A percentile compares a stretch with the other conserved stretches of the same genome.
phyloP scores from a whole-genome alignment of 2,113 vertebrate species.

The Carollia perspicillata region DNA sequence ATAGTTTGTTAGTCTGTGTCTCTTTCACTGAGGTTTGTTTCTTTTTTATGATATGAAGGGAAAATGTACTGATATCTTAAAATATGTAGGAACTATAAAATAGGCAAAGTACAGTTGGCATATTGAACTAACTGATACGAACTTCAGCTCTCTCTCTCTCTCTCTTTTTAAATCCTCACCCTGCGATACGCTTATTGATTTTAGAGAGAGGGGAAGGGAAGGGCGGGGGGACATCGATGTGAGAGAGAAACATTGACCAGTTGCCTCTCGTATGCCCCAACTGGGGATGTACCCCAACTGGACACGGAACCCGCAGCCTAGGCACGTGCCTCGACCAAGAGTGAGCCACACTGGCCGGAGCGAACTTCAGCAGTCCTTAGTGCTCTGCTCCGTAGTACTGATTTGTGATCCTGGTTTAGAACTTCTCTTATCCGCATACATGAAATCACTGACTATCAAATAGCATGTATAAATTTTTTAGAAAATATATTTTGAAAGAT shows the following conservation, averaged over 20 bases:
- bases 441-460: neutral
- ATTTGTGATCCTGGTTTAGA: neutral
- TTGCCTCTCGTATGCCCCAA: too few species aligned
- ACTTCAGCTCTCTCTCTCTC: neutral
- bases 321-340: too few species aligned
- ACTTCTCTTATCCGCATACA: neutral
- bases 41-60: neutral
- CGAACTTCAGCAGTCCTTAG: neutral
- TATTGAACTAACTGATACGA: conserved; percentile 1
- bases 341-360: too few species aligned
- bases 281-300: too few species aligned
- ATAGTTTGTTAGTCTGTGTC: neutral
- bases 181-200: too few species aligned
- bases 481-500: neutral
- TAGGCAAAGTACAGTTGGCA: neutral
- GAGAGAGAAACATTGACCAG: too few species aligned
- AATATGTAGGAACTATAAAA: neutral
- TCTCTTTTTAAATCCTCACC: neutral
- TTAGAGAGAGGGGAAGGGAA: too few species aligned
- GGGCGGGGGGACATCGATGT: too few species aligned
- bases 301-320: too few species aligned
- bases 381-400: neutral
- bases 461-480: neutral
- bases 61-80: neutral
- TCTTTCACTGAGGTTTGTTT: neutral